Evolutionary conservation across 2,797 vertebrate genomes (phyloP).

Genomic region (Sylvia borin): DNA sequence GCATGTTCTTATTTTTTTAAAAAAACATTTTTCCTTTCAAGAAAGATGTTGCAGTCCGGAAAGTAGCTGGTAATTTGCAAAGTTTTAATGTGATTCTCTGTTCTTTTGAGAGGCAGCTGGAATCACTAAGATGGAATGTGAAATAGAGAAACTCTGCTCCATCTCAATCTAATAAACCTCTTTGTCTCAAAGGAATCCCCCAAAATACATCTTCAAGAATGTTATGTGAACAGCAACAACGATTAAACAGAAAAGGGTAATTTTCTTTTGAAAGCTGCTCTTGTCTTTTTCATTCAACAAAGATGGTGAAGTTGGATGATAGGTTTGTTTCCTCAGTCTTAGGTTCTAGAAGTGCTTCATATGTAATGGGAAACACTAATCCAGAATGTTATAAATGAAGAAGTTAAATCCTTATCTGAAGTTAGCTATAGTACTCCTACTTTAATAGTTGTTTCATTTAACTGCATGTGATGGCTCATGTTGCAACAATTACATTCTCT

Average conservation of each 20-base stretch:
- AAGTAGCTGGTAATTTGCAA: neutral
- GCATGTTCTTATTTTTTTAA: neutral
- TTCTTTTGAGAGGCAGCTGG: neutral
- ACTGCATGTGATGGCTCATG: neutral
- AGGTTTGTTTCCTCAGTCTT: neutral
- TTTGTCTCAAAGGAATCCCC: neutral
- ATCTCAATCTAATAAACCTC: neutral
- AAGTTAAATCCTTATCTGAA: neutral
- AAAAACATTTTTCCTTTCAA: neutral
- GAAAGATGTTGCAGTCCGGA: neutral
- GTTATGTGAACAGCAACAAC: neutral
- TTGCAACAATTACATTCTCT: neutral
- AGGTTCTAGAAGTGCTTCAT: neutral
- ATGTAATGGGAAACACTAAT: neutral
- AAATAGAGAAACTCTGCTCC: neutral
- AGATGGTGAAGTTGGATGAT: neutral
- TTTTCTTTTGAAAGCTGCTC: neutral
- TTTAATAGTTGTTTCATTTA: neutral
- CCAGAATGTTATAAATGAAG: neutral
- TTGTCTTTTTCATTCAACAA: neutral
- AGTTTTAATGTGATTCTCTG: neutral
- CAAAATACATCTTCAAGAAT: neutral
- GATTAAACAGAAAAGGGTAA: neutral
- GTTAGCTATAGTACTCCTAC: neutral
- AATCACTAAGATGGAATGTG: neutral